Percentiles rank a stretch among this genome's conserved stretches.
Evolutionary conservation across 2,888 invertebrate genomes (phyloP).

Genomic region (Eucera pruinosa): DNA sequence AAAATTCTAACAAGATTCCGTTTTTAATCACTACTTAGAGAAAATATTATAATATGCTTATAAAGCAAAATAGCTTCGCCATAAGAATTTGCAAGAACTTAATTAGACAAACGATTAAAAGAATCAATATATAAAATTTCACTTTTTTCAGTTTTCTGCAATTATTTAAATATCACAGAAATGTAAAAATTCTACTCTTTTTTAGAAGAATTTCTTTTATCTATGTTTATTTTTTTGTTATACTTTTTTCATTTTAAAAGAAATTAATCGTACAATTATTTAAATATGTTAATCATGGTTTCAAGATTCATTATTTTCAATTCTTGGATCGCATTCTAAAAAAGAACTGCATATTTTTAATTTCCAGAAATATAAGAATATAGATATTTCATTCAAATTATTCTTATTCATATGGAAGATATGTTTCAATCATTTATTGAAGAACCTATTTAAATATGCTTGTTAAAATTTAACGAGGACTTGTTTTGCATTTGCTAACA

Average conservation of each 20-base stretch:
- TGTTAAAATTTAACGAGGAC: constrained; percentile 8
- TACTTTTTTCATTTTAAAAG: too few species aligned
- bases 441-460: neutral
- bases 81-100: neutral
- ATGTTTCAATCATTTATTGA: neutral
- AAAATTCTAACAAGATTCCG: too few species aligned
- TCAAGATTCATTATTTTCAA: neutral
- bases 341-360: neutral
- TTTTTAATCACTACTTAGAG: too few species aligned
- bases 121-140: neutral
- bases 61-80: neutral
- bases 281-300: neutral
- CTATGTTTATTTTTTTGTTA: too few species aligned
- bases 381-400: neutral
- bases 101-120: too few species aligned
- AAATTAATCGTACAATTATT: neutral
- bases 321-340: neutral
- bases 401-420: too few species aligned
- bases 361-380: neutral
- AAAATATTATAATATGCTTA: neutral
- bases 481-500: neutral
- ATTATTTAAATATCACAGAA: too few species aligned
- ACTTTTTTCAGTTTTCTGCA: too few species aligned
- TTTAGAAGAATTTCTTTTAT: too few species aligned
- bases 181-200: too few species aligned